These are phyloP conservation scores for Unio delphinus DNA, from an alignment of 2,888 invertebrate genomes.

Conservation along the genomic window DNA sequence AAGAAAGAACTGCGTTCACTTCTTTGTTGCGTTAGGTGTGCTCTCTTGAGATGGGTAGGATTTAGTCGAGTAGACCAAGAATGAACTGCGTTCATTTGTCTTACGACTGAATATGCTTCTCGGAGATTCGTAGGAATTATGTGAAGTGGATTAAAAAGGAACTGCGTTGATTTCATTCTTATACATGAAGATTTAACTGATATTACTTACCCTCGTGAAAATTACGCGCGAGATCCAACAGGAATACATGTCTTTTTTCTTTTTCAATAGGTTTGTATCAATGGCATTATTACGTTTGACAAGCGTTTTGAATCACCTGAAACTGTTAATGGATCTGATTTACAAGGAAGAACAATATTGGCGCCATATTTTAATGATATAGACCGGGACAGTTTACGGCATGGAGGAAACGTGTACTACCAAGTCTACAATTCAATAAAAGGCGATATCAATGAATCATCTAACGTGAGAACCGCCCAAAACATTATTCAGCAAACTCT, in stretches of 20 bases:
- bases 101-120: too few relatives aligned
- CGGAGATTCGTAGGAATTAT: too few relatives aligned
- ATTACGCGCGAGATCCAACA: background rate
- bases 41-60: too few relatives aligned
- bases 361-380: slow-evolving; percentile 9
- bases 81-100: too few relatives aligned
- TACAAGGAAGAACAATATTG: background rate
- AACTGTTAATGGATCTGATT: background rate
- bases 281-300: background rate
- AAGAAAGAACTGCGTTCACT: too few relatives aligned
- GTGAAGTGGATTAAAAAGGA: too few relatives aligned
- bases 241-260: background rate
- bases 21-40: too few relatives aligned
- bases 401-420: background rate
- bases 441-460: background rate
- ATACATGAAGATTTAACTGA: too few relatives aligned
- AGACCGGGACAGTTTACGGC: too few relatives aligned
- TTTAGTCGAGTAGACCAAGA: too few relatives aligned
- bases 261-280: slow-evolving; percentile 5
- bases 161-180: too few relatives aligned
- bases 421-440: background rate
- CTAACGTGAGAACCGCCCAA: background rate
- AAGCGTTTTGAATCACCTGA: background rate
- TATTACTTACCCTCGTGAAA: too few relatives aligned
- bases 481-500: background rate